Percentiles rank a stretch among this genome's conserved stretches.
Conservation (phyloP, 2,888 invertebrate genomes). For the Himalopsyche kuldschensis region DNA sequence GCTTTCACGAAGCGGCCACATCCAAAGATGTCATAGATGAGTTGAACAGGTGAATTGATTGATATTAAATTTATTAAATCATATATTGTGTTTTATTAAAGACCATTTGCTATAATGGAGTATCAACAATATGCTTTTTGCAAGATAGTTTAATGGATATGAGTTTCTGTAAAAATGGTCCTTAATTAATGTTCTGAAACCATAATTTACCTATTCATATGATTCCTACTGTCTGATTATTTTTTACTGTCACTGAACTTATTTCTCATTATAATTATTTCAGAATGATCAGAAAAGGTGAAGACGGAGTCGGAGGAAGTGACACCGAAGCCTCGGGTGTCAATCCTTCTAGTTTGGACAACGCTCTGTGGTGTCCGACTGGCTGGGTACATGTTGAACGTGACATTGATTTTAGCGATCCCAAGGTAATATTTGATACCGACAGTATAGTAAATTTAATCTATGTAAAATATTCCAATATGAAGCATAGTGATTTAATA, state of each 20-base stretch:
- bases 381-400: conserved; percentile 81
- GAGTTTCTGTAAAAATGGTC: too few species aligned
- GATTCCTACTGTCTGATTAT: too few species aligned
- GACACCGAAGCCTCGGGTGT: conserved; percentile 41
- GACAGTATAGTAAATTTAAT: neutral
- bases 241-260: neutral
- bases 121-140: too few species aligned
- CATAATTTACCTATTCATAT: too few species aligned
- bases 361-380: conserved; percentile 69
- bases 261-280: neutral
- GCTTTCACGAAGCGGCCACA: conserved; percentile 74
- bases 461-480: too few species aligned
- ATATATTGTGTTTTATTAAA: too few species aligned
- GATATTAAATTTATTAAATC: neutral
- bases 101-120: too few species aligned
- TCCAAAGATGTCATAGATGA: conserved; percentile 78
- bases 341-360: conserved; percentile 56
- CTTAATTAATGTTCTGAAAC: too few species aligned
- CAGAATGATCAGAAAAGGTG: conserved; percentile 61
- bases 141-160: too few species aligned
- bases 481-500: too few species aligned
- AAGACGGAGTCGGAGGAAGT: conserved; percentile 47
- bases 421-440: conserved; percentile 61
- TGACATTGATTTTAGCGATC: conserved; percentile 76
- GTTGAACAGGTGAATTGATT: conserved; percentile 58